Evolutionary conservation across 2,888 invertebrate species (phyloP).

Genomic region (Tenthredo notha): DNA sequence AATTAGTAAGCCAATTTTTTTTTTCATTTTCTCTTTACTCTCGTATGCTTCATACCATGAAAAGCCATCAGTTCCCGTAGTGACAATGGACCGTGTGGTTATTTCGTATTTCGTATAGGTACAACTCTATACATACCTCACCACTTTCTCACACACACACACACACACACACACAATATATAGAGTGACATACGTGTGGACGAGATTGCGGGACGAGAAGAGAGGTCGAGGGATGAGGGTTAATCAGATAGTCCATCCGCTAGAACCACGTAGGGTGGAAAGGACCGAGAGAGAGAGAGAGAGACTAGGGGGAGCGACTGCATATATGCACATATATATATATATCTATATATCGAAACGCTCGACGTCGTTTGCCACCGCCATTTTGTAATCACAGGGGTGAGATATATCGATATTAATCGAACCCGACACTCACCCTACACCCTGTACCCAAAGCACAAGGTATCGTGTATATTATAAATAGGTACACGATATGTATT

Average conservation of each 20-base stretch:
- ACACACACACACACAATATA: background rate
- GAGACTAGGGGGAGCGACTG: background rate
- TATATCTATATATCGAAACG: conserved; percentile 18
- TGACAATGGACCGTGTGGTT: conserved; percentile 34
- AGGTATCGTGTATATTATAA: background rate
- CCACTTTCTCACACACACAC: background rate
- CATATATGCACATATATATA: conserved; percentile 33
- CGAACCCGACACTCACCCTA: conserved; percentile 55
- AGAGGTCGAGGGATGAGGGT: conserved; percentile 12
- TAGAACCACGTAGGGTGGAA: conserved; percentile 1
- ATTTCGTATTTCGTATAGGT: conserved; percentile 19
- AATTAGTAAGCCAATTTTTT: conserved; percentile 30
- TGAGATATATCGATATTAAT: conserved; percentile 66
- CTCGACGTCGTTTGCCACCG: conserved; percentile 57
- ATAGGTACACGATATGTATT: conserved; percentile 14
- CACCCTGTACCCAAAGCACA: too few species aligned
- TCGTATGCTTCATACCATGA: background rate
- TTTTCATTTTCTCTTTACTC: background rate
- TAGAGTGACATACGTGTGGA: background rate
- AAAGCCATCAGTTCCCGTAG: conserved; percentile 18
- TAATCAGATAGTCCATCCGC: conserved; percentile 43
- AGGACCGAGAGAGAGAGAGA: background rate
- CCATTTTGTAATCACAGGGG: conserved; percentile 68
- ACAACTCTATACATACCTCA: background rate
- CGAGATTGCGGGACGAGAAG: conserved; percentile 32